Conservation (phyloP, 2,113 vertebrate species). For the Isurus oxyrinchus region DNA sequence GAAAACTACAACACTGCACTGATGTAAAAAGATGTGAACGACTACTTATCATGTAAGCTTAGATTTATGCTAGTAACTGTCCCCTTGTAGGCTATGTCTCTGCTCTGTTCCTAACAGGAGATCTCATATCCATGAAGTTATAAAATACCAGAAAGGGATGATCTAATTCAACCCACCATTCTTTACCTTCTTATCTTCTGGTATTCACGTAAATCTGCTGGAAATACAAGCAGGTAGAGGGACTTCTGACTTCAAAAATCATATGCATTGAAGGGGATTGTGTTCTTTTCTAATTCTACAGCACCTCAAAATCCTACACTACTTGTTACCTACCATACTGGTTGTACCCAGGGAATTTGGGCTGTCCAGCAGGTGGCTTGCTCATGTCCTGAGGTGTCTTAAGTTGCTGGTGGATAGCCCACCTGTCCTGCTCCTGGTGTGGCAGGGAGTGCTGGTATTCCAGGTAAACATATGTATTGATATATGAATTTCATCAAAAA, state of each 20-base stretch:
- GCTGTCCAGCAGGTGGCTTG: slow-evolving; percentile 89
- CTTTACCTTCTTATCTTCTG: slow-evolving; percentile 46
- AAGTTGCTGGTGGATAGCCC: slow-evolving; percentile 81
- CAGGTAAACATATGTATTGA: slow-evolving; percentile 49
- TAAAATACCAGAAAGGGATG: slow-evolving; percentile 60
- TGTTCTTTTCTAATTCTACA: slow-evolving; percentile 28
- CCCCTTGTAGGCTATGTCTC: not conserved
- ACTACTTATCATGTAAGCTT: not conserved
- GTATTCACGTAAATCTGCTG: not conserved
- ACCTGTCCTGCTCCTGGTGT: slow-evolving; percentile 84
- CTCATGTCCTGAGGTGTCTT: slow-evolving; percentile 96
- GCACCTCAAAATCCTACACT: slow-evolving; percentile 37
- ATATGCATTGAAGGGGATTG: not conserved
- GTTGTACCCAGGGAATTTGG: slow-evolving; percentile 83
- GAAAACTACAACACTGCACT: not conserved
- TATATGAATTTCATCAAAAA: not conserved
- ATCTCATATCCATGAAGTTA: not conserved
- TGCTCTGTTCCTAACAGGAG: slow-evolving; percentile 22
- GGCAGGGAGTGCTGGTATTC: slow-evolving; percentile 83
- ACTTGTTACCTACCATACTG: slow-evolving; percentile 84
- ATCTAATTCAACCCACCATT: slow-evolving; percentile 64
- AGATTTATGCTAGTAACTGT: not conserved
- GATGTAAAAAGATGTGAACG: not conserved
- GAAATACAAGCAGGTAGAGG: not conserved
- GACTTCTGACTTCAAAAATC: not conserved